Conservation (phyloP, 1,140 invertebrate species). For the Philopotamus ludificatus region DNA sequence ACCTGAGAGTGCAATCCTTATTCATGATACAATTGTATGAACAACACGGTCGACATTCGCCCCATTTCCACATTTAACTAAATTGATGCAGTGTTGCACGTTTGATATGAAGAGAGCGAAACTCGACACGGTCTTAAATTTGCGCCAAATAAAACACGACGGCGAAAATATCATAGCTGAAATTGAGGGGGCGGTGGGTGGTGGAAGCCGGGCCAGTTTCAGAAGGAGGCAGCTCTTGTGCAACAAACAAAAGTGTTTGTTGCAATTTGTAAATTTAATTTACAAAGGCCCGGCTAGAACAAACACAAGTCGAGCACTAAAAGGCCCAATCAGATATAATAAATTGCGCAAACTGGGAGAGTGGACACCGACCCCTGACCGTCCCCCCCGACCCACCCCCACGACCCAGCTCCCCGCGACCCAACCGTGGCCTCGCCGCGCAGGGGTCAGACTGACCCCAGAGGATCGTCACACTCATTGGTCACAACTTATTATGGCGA, state of each 20-base stretch:
- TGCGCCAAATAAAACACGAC: too few species aligned
- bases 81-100: too few species aligned
- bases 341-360: constrained; percentile 37
- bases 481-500: constrained; percentile 18
- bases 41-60: too few species aligned
- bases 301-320: constrained; percentile 18
- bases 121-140: too few species aligned
- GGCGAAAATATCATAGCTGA: too few species aligned
- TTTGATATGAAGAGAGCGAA: too few species aligned
- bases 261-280: constrained; percentile 37
- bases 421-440: not conserved
- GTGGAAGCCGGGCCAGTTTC: too few species aligned
- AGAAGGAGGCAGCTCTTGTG: not conserved
- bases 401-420: too few species aligned
- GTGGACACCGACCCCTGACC: constrained; percentile 28
- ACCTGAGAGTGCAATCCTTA: too few species aligned
- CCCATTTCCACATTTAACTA: too few species aligned
- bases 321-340: constrained; percentile 39
- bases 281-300: constrained; percentile 22
- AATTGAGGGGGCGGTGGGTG: too few species aligned
- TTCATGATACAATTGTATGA: too few species aligned
- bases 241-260: constrained; percentile 13
- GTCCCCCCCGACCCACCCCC: constrained; percentile 7
- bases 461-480: constrained; percentile 10
- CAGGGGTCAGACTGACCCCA: not conserved